Evolutionary conservation across 2,888 invertebrate genomes (phyloP), one percentile per base, ranked within the genome.

Genomic region (Polia nebulosa): DNA sequence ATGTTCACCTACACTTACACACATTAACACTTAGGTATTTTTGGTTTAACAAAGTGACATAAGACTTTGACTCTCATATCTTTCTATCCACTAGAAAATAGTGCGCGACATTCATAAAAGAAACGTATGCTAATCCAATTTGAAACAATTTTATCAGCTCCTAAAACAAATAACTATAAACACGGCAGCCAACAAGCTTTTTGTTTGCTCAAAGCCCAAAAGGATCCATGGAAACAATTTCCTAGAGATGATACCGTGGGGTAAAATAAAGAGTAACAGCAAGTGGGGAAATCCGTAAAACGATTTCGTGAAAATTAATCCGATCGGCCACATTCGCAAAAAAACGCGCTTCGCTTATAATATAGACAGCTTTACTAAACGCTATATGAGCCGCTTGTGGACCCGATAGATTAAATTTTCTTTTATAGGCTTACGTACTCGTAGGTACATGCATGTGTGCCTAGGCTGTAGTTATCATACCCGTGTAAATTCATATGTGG

Each of bases 241-340:
- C 88, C 91, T 89, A 88, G 92, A 87, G 89, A 94, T 91, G 94
- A 93, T 90, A 92, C 94, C 94, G 88, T 82, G 81, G 94, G 94
- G 94, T 91, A 88, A 93, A 92, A 93, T 94, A 94, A 94, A 92
- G 89, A 88, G 92, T 91, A 93, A 93, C 93, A 91, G 89, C 90
- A 90, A 91, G 90, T 90, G 93, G 90, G 90, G 87, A 84, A 92
- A 90, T 88, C 88, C 91, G 91, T 94, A 93, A 92, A 94, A 91
- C 93, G 92, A 94, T 95, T 94, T 90, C 85, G 87, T 86, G 89
- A 89, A 93, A 94, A 94, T 94, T 94, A 94, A 94, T 92, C 91
- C 92, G 91, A 93, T 93, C 90, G 88, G 84, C 82, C 81, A 82
- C 84, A 87, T 85, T 82, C 85, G 76, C 82, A 83, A 83, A 83